phyloP scores from a whole-genome alignment of 2,797 vertebrate species.

The Acropternis orthonyx region DNA sequence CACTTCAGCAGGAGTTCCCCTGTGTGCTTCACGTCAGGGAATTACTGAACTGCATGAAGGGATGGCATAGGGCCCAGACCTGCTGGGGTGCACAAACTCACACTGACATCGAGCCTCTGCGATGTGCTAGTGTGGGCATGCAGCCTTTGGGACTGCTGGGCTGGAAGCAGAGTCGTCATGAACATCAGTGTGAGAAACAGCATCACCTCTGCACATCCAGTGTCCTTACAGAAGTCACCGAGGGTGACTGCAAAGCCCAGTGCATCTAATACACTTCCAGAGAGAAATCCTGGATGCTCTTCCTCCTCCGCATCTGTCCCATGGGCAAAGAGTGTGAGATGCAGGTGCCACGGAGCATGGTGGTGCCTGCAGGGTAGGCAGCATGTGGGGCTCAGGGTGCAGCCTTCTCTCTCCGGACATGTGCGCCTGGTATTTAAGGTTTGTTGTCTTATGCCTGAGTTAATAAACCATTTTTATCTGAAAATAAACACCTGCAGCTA shows the following conservation, averaged over 20 bases:
- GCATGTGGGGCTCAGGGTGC: neutral
- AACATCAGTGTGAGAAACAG: rapidly evolving
- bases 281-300: neutral
- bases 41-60: neutral
- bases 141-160: rapidly evolving
- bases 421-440: neutral
- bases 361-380: neutral
- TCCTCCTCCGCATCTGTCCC: neutral
- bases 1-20: neutral
- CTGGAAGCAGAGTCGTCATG: neutral
- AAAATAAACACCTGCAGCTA: constrained; percentile 31
- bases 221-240: rapidly evolving
- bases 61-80: neutral
- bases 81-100: rapidly evolving
- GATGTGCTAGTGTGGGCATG: rapidly evolving
- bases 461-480: neutral
- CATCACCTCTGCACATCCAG: neutral
- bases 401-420: neutral
- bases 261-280: neutral
- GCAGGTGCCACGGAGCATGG: rapidly evolving
- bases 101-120: neutral
- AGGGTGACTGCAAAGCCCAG: neutral
- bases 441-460: neutral
- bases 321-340: rapidly evolving
- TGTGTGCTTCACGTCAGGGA: rapidly evolving